Base-by-base conservation (phyloP, 37 sponge, comb jelly and placozoan genomes). In the Beroe forskalii region DNA sequence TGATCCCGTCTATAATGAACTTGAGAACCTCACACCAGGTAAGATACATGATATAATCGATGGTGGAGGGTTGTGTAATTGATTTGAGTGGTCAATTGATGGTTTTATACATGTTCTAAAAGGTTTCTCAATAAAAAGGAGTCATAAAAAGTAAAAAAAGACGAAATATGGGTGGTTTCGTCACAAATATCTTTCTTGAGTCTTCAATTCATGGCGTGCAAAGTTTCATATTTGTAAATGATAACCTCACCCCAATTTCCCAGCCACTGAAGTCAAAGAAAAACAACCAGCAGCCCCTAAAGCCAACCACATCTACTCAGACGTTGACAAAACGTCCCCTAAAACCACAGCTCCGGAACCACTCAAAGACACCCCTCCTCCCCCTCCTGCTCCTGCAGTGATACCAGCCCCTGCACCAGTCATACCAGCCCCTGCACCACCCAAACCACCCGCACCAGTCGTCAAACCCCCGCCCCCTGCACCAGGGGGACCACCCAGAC, bases 401-500 rank as follows among this genome's bases (percentile, higher is more conserved):
- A 3, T 6, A 64, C 66, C 66, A 35, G 8, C 72, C 32, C 38
- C 35, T 32, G 72, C 17, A 64, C 66, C 66, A 35, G 8, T 37
- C 32, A 17, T 2, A 36, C 37, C 17, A 36, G 72, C 17, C 12
- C 72, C 72, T 36, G 32, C 27, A 36, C 72, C 72, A 27, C 72
- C 72, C 55, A 48, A 48, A 48, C 12, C 55, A 14, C 37, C 25
- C 25, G n/a, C 25, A 23, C 28, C 23, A 4, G 66, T 30, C 66
- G 28, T 37, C 39, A 69, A 33, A 69, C 38, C 38, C 38, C 72
- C 72, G 32, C 72, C 72, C 36, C 72, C 72, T 36, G 12, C 12
- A 6, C 55, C 55, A 12, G 55, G 55, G 55, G 72, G 72, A 69
- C 33, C 38, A 14, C 72, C 72, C 19, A 32, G 72, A 69, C 72